These are phyloP conservation scores for Nephrotoma appendiculata DNA, from an alignment of 2,888 invertebrate species.

Conservation along the genomic window DNA sequence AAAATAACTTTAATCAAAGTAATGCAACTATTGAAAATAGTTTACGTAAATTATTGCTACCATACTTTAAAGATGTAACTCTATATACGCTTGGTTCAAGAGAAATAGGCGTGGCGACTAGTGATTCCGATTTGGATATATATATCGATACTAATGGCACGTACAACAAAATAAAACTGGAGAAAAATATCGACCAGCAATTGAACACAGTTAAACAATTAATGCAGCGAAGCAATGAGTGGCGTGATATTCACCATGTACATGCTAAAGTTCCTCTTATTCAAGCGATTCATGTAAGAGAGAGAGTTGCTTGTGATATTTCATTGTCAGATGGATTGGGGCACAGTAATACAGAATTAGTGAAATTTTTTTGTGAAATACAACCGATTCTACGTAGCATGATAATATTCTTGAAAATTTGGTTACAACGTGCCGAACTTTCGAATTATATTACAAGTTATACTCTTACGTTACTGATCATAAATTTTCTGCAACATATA, in stretches of 20 bases:
- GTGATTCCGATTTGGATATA: neutral
- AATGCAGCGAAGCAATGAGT: neutral
- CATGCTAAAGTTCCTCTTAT: conserved; percentile 43
- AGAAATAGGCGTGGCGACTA: neutral
- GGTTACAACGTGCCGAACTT: neutral
- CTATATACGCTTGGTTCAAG: neutral
- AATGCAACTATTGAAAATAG: neutral
- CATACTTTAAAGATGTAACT: neutral
- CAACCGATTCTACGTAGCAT: conserved; percentile 19
- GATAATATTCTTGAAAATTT: neutral
- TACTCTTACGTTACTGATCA: conserved; percentile 39
- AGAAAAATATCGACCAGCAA: neutral
- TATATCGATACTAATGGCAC: neutral
- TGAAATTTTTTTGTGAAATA: conserved; percentile 22
- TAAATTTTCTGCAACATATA: conserved; percentile 41
- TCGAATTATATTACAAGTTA: conserved; percentile 15
- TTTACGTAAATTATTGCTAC: neutral
- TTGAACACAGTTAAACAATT: neutral
- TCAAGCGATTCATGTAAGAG: conserved; percentile 33
- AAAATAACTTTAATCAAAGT: too few species aligned
- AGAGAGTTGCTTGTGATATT: conserved; percentile 42
- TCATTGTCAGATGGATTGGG: conserved; percentile 43
- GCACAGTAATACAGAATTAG: conserved; percentile 38
- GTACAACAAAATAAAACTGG: neutral
- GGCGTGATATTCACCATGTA: neutral